A percentile compares a stretch with the other conserved stretches of the same genome.
phyloP scores from a whole-genome alignment of 1,140 invertebrate genomes.

The Gonioctena quinquepunctata region DNA sequence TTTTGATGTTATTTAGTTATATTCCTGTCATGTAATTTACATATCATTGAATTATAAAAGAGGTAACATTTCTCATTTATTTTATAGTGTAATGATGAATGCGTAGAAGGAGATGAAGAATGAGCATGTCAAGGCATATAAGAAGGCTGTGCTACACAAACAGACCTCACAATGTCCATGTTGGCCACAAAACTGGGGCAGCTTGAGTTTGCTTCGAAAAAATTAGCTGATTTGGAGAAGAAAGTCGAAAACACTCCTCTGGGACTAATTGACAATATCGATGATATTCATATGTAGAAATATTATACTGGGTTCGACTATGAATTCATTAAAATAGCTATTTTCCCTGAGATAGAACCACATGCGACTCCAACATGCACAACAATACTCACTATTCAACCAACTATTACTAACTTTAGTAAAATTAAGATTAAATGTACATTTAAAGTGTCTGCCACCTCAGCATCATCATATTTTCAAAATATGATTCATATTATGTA shows the following conservation, averaged over 20 bases:
- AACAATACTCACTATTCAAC: slow-evolving; percentile 12
- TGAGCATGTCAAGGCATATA: no score
- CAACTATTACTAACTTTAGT: slow-evolving; percentile 12
- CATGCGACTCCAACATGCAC: not conserved
- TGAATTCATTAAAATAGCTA: not conserved
- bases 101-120: no score
- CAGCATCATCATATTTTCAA: no score
- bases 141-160: no score
- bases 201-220: slow-evolving; percentile 5
- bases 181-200: slow-evolving; percentile 4
- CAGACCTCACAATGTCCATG: slow-evolving; percentile 9
- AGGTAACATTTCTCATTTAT: no score
- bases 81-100: no score
- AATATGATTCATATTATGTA: slow-evolving; percentile 15
- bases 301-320: slow-evolving; percentile 19
- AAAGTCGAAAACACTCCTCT: slow-evolving; percentile 10
- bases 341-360: slow-evolving; percentile 3
- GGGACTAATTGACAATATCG: slow-evolving; percentile 8
- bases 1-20: no score
- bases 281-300: slow-evolving; percentile 2
- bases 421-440: slow-evolving; percentile 17
- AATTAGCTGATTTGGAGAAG: slow-evolving; percentile 7
- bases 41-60: no score
- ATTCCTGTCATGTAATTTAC: no score
- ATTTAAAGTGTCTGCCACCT: slow-evolving; percentile 18